Evolutionary conservation across 2,888 invertebrate species (phyloP), one percentile per base, ranked within the genome.

Genomic region (Antheraea yamamai): DNA sequence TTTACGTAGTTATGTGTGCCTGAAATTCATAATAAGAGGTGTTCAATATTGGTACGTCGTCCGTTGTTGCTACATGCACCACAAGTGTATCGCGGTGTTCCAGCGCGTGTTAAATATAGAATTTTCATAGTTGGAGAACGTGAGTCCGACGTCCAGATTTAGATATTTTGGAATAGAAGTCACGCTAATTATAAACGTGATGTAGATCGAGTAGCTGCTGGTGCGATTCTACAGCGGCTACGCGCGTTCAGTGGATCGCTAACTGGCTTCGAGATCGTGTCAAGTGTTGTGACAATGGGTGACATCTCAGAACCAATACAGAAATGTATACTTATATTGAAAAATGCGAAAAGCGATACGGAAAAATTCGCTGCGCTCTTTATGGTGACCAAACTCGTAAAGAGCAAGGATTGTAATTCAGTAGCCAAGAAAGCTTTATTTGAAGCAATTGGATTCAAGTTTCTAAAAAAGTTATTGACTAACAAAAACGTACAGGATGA

Each of bases 351-450:
- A 84, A 97, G 96, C 88, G 98, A 98, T 90, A 98, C 98, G 0
- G 98, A 98, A 90, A 98, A 98, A 89, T 98, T 98, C 89, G 98
- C 98, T 66, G 98, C 97, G 1, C 95, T 98, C 73, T 98, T 98
- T 89, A 97, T 98, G 97, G 98, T 98, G 74, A 98, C 98, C 4
- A 98, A 98, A 90, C 92, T 98, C 75, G 97, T 98, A 64, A 97
- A 98, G 90, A 97, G 97, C 79, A 97, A 97, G 86, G 97, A 98
- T 84, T 97, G 98, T 87, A 96, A 96, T 82, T 93, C 96, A 16
- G 95, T 96, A n/a, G 96, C 96, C n/a, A 97, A 97, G 88, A 97
- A 96, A 84, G 95, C 97, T 55, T 95, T 99, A 4, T 98, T 98
- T 85, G 98, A 98, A 92, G 97, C 98, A 1, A 98, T 99, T 83